Base-by-base conservation (phyloP, 2,113 vertebrate genomes). In the Alethe diademata region DNA sequence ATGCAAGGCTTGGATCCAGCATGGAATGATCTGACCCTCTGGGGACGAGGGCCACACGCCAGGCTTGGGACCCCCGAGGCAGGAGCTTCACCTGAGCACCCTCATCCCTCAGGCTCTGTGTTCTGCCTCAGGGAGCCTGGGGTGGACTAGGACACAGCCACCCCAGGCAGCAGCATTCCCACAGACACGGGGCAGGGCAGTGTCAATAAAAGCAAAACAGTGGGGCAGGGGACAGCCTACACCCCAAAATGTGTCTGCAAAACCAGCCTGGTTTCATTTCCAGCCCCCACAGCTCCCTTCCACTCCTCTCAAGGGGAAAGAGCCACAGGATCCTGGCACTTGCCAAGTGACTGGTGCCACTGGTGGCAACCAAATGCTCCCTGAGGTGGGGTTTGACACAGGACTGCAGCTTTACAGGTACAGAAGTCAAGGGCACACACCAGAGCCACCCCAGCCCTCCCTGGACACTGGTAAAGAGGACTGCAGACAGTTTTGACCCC, bases 21-120 rank as follows among this genome's bases (percentile, higher is more conserved):
- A 1, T 4, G 9, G 1, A 47, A 48, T 2, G n/a, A 60, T 12
- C 40, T 5, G 3, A 29, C 7, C 15, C 62, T 17, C 7, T 0
- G 0, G 33, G 57, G 16, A 11, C 0, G 1, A 81, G 42, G 51
- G 70, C 61, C 62, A 18, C 45, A 12, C 0, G 0, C 19, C 74
- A 76, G n/a, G 9, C 6, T n/a, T 48, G 88, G 65, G 50, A 89
- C 1, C 29, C 33, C 14, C 19, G 8, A 14, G 22, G 67, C 78
- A 83, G 40, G n/a, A 72, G 47, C 90, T 43, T 73, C 23, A 38
- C 19, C 28, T 19, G 2, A 23, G 10, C 6, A 10, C 36, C 50
- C 51, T 50, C 58, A 60, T 35, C 67, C 72, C 74, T 36, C 4
- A 36, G 50, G 69, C 29, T 80, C 29, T 12, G 4, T 2, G 31